These are phyloP conservation scores for Echeneis naucrates DNA, from an alignment of 2,797 vertebrate species.

Conservation along the genomic window DNA sequence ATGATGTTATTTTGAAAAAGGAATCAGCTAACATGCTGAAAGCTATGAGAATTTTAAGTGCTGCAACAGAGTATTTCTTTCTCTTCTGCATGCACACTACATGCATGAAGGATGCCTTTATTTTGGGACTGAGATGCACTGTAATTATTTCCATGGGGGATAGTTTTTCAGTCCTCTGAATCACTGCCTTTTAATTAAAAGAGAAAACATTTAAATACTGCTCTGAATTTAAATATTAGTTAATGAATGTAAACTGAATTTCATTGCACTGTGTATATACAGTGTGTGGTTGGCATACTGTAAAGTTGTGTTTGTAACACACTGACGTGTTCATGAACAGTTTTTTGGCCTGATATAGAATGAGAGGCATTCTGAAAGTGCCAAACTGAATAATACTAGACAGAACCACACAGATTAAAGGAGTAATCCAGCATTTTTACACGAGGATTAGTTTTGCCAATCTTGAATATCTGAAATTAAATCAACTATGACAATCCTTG, in stretches of 20 bases:
- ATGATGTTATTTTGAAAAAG: slow-evolving; percentile 68
- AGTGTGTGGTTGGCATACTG: background rate
- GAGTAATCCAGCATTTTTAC: background rate
- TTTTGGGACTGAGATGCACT: slow-evolving; percentile 50
- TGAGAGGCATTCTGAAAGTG: background rate
- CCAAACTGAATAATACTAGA: no score
- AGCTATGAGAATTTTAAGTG: slow-evolving; percentile 54
- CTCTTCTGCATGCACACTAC: background rate
- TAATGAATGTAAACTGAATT: slow-evolving; percentile 65
- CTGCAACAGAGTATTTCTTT: slow-evolving; percentile 16
- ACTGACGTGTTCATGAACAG: background rate
- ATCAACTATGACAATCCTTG: no score
- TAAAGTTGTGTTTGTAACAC: background rate
- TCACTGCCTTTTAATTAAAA: slow-evolving; percentile 77
- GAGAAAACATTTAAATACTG: slow-evolving; percentile 73
- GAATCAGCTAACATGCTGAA: slow-evolving; percentile 68
- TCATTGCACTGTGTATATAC: background rate
- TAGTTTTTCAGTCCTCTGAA: slow-evolving; percentile 71
- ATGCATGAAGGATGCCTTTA: slow-evolving; percentile 32
- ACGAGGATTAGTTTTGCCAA: background rate
- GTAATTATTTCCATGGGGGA: slow-evolving; percentile 78
- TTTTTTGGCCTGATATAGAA: background rate
- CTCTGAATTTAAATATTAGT: slow-evolving; percentile 70
- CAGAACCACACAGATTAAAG: background rate
- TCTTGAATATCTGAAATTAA: background rate